Percentiles rank a stretch among this genome's conserved stretches.
Conservation (phyloP, 92 coral and sea anemone genomes). For the Bergia sp. region DNA sequence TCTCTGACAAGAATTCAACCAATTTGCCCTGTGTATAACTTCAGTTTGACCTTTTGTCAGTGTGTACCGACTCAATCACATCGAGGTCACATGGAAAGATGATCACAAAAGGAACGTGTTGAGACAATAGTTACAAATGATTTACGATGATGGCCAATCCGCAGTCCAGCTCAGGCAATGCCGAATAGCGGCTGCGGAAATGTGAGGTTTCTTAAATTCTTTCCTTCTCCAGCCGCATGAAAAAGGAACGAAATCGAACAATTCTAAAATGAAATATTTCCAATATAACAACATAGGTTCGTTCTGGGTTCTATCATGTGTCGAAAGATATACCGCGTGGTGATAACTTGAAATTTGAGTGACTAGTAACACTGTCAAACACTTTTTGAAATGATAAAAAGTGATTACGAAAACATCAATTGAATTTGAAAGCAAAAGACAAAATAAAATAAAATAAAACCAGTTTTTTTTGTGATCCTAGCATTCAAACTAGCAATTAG, state of each 20-base stretch:
- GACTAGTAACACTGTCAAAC: too few species aligned
- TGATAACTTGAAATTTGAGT: too few species aligned
- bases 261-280: too few species aligned
- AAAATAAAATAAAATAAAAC: too few species aligned
- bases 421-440: too few species aligned
- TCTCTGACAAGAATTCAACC: constrained; percentile 22
- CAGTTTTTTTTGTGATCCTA: too few species aligned
- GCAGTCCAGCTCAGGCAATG: neutral
- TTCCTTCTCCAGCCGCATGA: neutral
- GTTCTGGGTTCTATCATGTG: neutral
- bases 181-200: constrained; percentile 6
- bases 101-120: neutral
- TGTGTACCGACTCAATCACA: neutral
- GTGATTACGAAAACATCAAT: too few species aligned
- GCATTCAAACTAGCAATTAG: too few species aligned
- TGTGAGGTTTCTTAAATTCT: constrained; percentile 13
- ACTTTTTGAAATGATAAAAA: too few species aligned
- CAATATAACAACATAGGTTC: neutral
- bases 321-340: too few species aligned
- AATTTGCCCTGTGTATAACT: neutral
- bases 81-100: constrained; percentile 13
- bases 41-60: neutral
- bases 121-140: neutral
- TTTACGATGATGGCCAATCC: neutral
- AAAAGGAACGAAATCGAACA: neutral